A percentile compares a stretch with the other conserved stretches of the same genome.
phyloP scores from a whole-genome alignment of 1,140 invertebrate species.

The Drosophila azteca region DNA sequence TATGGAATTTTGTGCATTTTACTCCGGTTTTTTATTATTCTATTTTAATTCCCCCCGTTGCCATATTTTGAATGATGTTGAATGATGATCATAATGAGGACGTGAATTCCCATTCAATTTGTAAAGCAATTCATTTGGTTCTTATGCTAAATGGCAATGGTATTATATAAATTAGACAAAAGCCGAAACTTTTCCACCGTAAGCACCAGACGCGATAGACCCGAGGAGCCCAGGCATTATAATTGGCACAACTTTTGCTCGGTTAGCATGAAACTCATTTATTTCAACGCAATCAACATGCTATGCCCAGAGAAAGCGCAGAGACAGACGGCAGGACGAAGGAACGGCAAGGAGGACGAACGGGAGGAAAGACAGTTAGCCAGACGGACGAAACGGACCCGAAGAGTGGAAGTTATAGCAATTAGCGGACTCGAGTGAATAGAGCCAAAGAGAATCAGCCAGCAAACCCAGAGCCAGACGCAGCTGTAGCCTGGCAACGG shows the following conservation, averaged over 20 bases:
- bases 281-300: constrained; percentile 50
- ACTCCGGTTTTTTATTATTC: neutral
- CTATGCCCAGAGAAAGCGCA: too few species aligned
- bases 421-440: constrained; percentile 56
- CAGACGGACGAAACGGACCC: constrained; percentile 9
- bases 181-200: constrained; percentile 30
- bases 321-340: neutral
- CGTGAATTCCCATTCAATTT: constrained; percentile 45
- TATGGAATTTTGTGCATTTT: constrained; percentile 11
- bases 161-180: constrained; percentile 52
- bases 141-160: constrained; percentile 56
- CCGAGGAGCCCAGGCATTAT: constrained; percentile 20
- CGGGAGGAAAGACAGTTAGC: too few species aligned
- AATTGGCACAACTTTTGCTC: constrained; percentile 54
- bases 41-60: neutral
- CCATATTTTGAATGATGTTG: constrained; percentile 34
- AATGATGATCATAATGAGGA: constrained; percentile 35
- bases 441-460: constrained; percentile 30
- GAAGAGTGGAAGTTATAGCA: constrained; percentile 52
- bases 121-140: constrained; percentile 51
- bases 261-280: constrained; percentile 61
- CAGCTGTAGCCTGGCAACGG: constrained; percentile 28
- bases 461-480: constrained; percentile 17
- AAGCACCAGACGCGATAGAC: constrained; percentile 6
- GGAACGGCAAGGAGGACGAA: neutral